phyloP scores from a whole-genome alignment of 1,140 invertebrate genomes.

The Helicoverpa zea region DNA sequence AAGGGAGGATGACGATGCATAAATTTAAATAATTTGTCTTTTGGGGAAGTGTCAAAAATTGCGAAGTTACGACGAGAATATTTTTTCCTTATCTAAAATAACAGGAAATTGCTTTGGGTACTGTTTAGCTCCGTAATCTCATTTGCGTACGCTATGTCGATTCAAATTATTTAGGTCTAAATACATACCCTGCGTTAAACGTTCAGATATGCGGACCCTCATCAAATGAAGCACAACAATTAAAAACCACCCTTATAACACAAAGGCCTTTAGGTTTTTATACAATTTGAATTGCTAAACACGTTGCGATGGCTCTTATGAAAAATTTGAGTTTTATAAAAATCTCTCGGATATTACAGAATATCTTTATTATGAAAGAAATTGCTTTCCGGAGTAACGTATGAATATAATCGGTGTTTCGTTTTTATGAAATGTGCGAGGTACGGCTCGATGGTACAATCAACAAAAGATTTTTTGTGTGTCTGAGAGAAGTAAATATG shows the following conservation, averaged over 20 bases:
- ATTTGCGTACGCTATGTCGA: neutral
- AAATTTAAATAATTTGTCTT: slow-evolving; percentile 35
- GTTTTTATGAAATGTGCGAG: slow-evolving; percentile 3
- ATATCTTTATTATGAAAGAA: slow-evolving; percentile 27
- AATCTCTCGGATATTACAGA: slow-evolving; percentile 17
- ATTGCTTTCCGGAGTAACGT: slow-evolving; percentile 21
- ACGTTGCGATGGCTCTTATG: neutral
- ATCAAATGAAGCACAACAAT: slow-evolving; percentile 25
- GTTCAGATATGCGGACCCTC: neutral
- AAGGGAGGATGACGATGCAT: slow-evolving; percentile 15
- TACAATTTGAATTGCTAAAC: slow-evolving; percentile 39
- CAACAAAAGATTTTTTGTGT: neutral
- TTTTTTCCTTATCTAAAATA: slow-evolving; percentile 4
- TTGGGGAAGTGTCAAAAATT: slow-evolving; percentile 11
- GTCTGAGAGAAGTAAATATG: neutral
- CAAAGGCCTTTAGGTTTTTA: slow-evolving; percentile 16
- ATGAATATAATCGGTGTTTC: slow-evolving; percentile 27
- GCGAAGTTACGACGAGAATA: slow-evolving; percentile 1
- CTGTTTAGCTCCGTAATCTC: neutral
- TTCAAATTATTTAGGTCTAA: neutral
- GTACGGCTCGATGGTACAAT: neutral
- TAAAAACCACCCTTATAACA: slow-evolving; percentile 3
- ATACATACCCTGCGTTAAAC: neutral
- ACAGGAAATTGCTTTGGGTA: no score
- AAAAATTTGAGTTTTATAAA: slow-evolving; percentile 22